Conservation (phyloP, 2,113 vertebrate genomes). For the Coptodon rendalli region DNA sequence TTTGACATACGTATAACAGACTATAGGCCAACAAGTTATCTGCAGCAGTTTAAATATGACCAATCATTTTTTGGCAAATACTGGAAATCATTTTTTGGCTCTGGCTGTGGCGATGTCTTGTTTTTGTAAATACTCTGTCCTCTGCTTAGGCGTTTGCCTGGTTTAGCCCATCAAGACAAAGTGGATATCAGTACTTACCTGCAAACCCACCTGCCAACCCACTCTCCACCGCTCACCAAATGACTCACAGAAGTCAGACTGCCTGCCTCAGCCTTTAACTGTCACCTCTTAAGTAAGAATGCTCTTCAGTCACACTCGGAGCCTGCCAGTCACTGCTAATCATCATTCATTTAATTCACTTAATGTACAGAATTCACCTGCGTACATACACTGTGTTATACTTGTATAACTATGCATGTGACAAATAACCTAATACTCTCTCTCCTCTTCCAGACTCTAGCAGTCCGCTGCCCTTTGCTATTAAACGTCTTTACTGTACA, state of each 20-base stretch:
- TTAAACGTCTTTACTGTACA: background rate
- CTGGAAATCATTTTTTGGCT: background rate
- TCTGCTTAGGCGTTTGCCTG: background rate
- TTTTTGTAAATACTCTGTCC: background rate
- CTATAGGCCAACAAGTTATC: background rate
- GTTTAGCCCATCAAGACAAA: background rate
- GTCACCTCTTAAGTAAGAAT: background rate
- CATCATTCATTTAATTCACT: background rate
- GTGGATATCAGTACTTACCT: background rate
- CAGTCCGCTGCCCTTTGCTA: rapidly evolving
- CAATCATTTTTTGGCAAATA: background rate
- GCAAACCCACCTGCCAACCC: background rate
- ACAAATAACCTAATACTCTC: background rate
- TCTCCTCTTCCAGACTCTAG: background rate
- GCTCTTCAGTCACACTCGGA: background rate
- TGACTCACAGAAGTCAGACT: background rate
- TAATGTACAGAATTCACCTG: background rate
- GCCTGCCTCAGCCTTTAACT: background rate
- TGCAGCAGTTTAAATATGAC: background rate
- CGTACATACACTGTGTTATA: background rate
- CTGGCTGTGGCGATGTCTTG: background rate
- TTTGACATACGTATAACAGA: background rate
- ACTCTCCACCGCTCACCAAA: background rate
- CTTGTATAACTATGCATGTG: too few species aligned
- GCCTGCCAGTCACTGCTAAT: background rate